phyloP scores from a whole-genome alignment of 2,888 invertebrate species.

The Teinopalpus imperialis region DNA sequence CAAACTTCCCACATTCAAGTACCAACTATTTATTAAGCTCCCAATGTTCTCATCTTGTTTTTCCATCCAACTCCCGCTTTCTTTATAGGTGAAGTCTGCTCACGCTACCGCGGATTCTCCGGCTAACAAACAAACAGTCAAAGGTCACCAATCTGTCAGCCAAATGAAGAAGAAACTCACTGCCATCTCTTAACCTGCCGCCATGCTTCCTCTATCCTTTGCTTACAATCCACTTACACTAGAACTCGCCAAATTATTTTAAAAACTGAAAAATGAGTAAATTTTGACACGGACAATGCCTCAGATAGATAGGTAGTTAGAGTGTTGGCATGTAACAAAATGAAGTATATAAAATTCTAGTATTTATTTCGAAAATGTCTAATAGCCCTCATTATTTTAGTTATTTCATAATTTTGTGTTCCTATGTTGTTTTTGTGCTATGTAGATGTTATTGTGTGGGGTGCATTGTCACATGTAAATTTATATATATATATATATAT shows the following conservation, averaged over 20 bases:
- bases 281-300: neutral
- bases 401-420: neutral
- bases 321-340: neutral
- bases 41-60: too few relatives aligned
- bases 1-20: too few relatives aligned
- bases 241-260: neutral
- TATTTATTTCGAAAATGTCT: too few relatives aligned
- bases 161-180: conserved; percentile 68
- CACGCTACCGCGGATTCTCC: conserved; percentile 74
- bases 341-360: neutral
- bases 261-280: neutral
- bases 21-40: too few relatives aligned
- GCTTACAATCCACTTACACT: neutral
- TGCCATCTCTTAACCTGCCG: conserved; percentile 44
- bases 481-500: conserved; percentile 61
- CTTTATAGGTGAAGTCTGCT: conserved; percentile 58
- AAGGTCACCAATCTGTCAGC: conserved; percentile 64
- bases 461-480: conserved; percentile 42
- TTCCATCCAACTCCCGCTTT: conserved; percentile 28
- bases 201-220: neutral
- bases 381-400: too few relatives aligned
- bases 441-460: neutral
- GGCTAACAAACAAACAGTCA: conserved; percentile 57
- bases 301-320: neutral
- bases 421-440: neutral